Percentiles rank a stretch among this genome's conserved stretches.
These are phyloP conservation scores for Psephotus haematonotus DNA, from an alignment of 2,113 vertebrate genomes.

Conservation along the genomic window DNA sequence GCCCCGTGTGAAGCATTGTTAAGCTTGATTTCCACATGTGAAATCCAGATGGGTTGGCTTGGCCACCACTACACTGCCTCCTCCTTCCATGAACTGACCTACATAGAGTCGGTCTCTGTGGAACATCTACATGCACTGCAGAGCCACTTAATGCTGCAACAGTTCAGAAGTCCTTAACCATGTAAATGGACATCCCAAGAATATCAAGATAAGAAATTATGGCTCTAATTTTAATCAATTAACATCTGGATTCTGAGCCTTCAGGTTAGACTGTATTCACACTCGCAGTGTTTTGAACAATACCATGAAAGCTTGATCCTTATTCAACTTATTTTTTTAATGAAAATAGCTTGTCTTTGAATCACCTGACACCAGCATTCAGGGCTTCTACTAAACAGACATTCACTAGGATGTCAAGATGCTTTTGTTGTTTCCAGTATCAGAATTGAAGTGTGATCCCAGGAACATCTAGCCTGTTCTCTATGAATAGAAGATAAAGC, in stretches of 20 bases:
- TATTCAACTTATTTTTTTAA: not conserved
- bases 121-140: not conserved
- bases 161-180: not conserved
- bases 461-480: not conserved
- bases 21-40: not conserved
- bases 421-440: not conserved
- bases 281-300: not conserved
- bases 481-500: not conserved
- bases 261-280: not conserved
- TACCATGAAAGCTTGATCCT: not conserved
- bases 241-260: not conserved
- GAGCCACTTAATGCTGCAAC: not conserved
- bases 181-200: not conserved
- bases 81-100: not conserved
- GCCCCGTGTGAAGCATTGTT: accelerated
- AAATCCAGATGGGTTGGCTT: not conserved
- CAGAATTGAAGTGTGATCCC: not conserved
- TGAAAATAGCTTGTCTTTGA: not conserved
- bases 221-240: not conserved
- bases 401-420: not conserved
- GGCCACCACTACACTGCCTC: not conserved
- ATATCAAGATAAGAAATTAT: not conserved
- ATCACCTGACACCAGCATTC: not conserved
- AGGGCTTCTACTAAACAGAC: not conserved
- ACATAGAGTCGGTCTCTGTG: not conserved